Evolutionary conservation across 2,113 vertebrate species (phyloP).

Genomic region (Anhinga rufa): DNA sequence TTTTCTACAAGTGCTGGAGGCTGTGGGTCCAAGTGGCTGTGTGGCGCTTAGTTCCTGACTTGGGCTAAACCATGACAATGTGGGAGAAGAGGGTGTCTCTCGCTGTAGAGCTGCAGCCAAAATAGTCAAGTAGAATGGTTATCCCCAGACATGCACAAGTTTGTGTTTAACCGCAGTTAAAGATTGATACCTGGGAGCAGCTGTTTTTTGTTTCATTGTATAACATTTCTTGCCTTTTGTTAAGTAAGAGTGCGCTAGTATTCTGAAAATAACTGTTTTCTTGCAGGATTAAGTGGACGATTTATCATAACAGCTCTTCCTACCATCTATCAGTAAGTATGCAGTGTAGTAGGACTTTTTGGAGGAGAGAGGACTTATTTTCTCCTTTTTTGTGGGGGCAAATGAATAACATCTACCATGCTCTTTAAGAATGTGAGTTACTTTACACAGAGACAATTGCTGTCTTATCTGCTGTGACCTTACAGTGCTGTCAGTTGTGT

Average conservation of each 20-base stretch:
- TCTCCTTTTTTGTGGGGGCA: accelerated
- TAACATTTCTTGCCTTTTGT: not conserved
- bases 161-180: not conserved
- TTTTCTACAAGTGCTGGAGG: not conserved
- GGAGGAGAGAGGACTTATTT: not conserved
- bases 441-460: not conserved
- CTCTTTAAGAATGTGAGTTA: not conserved
- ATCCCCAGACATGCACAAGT: accelerated
- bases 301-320: conserved; percentile 97
- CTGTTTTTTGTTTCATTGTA: not conserved
- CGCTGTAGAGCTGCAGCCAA: not conserved
- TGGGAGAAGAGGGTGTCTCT: not conserved
- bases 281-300: conserved; percentile 88
- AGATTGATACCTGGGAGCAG: not conserved
- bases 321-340: conserved; percentile 96
- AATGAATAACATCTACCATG: not conserved
- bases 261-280: not conserved
- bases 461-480: not conserved
- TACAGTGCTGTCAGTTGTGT: not conserved
- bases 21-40: not conserved
- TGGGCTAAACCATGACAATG: too few species aligned
- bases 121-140: accelerated
- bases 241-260: accelerated
- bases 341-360: not conserved
- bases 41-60: too few species aligned